Conservation (phyloP, 2,888 invertebrate genomes). For the Carpatolechia fugitivella region DNA sequence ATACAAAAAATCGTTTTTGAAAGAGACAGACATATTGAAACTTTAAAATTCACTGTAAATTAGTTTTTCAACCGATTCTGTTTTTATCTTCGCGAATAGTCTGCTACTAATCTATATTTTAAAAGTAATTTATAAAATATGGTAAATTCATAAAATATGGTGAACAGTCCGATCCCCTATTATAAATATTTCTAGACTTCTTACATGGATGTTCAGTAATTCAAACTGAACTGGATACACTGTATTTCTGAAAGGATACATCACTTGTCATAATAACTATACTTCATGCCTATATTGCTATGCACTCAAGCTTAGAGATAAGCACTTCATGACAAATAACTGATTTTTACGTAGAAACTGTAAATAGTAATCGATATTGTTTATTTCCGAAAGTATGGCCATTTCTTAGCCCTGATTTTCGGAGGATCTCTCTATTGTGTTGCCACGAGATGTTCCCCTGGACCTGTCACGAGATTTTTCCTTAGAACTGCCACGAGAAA, state of each 20-base stretch:
- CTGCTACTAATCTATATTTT: no score
- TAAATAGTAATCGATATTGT: no score
- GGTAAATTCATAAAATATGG: no score
- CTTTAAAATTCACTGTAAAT: no score
- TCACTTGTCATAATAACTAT: background rate
- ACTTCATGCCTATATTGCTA: constrained; percentile 12
- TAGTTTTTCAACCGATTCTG: no score
- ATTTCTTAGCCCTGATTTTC: constrained; percentile 8
- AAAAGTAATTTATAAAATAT: no score
- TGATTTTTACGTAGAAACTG: background rate
- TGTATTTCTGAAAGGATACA: background rate
- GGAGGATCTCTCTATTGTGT: constrained; percentile 20
- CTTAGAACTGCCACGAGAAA: constrained; percentile 15
- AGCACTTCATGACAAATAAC: background rate
- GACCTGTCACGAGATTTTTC: constrained; percentile 15
- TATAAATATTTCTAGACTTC: no score
- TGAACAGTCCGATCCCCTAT: no score
- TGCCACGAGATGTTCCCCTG: constrained; percentile 6
- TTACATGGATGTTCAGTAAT: constrained; percentile 40
- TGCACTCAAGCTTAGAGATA: constrained; percentile 15
- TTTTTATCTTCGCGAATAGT: no score
- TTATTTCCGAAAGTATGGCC: no score
- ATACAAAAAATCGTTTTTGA: no score
- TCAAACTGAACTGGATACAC: constrained; percentile 36
- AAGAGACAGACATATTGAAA: no score